phyloP scores from a whole-genome alignment of 2,888 invertebrate genomes.

The Dolichopus griseipennis region DNA sequence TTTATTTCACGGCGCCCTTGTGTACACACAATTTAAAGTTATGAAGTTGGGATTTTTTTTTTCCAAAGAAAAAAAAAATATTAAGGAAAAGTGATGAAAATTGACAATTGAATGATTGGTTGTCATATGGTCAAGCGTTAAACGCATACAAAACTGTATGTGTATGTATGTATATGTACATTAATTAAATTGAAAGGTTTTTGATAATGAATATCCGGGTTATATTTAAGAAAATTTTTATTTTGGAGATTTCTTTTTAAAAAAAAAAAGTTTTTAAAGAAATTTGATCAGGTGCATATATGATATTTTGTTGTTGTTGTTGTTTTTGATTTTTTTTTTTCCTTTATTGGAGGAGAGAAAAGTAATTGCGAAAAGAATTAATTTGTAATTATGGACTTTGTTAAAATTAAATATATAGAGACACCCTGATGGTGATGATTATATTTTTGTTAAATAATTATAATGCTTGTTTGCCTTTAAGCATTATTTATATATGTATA shows the following conservation, averaged over 20 bases:
- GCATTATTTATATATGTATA: background rate
- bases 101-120: slow-evolving; percentile 2
- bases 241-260: background rate
- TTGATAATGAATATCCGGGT: background rate
- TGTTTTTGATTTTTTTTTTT: background rate
- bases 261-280: background rate
- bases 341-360: background rate
- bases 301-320: background rate
- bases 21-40: no score
- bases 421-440: slow-evolving; percentile 6
- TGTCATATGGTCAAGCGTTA: background rate
- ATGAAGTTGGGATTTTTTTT: no score
- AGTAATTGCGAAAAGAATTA: background rate
- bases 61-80: no score
- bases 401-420: background rate
- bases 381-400: background rate
- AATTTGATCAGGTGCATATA: background rate
- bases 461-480: background rate
- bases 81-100: background rate
- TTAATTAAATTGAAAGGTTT: no score
- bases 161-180: no score
- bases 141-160: background rate
- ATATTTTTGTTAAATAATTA: background rate
- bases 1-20: no score
- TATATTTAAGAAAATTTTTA: background rate